A percentile compares a stretch with the other conserved stretches of the same genome.
Evolutionary conservation across 92 coral and sea anemone genomes (phyloP).

Genomic region (Epizoanthus scotinus): DNA sequence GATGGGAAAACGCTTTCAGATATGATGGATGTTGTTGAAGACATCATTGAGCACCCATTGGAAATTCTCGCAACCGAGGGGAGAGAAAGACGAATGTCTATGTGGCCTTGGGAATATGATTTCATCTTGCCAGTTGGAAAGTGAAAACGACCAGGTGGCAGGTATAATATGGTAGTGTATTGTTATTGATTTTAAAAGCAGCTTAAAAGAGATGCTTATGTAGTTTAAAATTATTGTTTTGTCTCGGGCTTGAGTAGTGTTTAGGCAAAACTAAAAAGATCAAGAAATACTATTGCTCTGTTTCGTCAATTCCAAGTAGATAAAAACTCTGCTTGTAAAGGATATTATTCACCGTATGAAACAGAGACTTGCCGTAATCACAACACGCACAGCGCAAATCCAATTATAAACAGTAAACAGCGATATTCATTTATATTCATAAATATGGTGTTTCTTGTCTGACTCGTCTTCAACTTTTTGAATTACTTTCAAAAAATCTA

Average conservation of each 20-base stretch:
- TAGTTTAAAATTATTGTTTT: too few relatives aligned
- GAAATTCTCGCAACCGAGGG: conserved; percentile 78
- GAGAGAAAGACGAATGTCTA: conserved; percentile 75
- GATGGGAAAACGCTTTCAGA: conserved; percentile 94
- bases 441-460: neutral
- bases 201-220: too few relatives aligned
- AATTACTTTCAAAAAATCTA: neutral
- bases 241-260: too few relatives aligned
- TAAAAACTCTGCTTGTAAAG: too few relatives aligned
- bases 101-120: conserved; percentile 99
- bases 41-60: conserved; percentile 78
- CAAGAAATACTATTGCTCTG: too few relatives aligned
- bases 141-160: conserved; percentile 2
- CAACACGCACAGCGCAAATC: neutral
- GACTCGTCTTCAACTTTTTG: neutral
- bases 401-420: neutral
- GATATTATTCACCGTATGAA: too few relatives aligned
- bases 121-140: conserved; percentile 75
- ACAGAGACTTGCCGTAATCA: too few relatives aligned
- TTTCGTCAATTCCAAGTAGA: too few relatives aligned
- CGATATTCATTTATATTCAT: neutral
- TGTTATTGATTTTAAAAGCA: too few relatives aligned
- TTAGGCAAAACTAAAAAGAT: too few relatives aligned
- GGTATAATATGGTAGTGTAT: neutral
- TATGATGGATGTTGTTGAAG: conserved; percentile 88